Evolutionary conservation across 1,140 invertebrate species (phyloP), one percentile per base, ranked within the genome.

Genomic region (Helicoverpa zea): DNA sequence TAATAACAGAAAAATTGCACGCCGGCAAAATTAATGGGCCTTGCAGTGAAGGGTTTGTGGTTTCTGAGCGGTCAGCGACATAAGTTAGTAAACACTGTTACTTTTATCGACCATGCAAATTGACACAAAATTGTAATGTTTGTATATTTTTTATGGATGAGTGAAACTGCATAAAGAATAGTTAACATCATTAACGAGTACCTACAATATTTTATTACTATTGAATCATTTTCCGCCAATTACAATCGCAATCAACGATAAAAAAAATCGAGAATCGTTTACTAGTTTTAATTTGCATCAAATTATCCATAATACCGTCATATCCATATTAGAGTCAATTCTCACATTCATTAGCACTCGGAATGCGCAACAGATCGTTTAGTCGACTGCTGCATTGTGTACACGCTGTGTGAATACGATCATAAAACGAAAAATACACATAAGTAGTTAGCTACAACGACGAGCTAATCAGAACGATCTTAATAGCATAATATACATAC

Each of bases 1-100:
- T 76, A 81, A 81, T 76, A 68, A 70, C 64, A 51, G 58, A 82
- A 78, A 79, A 74, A 82, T 82, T 82, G 79, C 58, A 79, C 16
- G 52, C 66, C 68, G 58, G 76, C 52, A 49, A 30, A 79, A 73
- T 79, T 82, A 79, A 82, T 82, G 81, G 56, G 63, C 43, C 75
- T 79, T 73, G 43, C 75, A 54, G 66, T 54, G 59, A 54, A 56
- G 49, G 75, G 75, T 61, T 66, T 51, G 51, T 61, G 16, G 11
- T n/a, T 49, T 49, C n/a, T 49, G 16, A 49, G 35, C n/a, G 63
- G 7, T 23, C 14, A 47, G 7, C 52, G 9, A 72, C 16, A 23
- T 23, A 30, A 30, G 70, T 10, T 73, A 16, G 47, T 56, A 43
- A 54, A 72, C 51, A 72, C 13, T 9, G 18, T 7, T 54, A 72